Evolutionary conservation across 2,113 vertebrate species (phyloP).

Genomic region (Ciconia maguari): DNA sequence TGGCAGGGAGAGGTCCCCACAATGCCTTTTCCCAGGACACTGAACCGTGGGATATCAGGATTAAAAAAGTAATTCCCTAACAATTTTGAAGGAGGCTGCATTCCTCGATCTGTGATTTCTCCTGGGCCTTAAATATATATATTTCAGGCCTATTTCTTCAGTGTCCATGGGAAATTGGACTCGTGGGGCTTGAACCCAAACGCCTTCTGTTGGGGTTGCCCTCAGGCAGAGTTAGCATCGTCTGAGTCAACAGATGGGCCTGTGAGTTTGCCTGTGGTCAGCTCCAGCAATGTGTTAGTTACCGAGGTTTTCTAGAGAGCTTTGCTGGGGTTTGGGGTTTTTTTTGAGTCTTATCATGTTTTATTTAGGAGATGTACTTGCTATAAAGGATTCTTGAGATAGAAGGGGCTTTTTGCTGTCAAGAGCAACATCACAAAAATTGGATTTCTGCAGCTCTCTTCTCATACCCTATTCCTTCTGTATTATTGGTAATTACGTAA

Average conservation of each 20-base stretch:
- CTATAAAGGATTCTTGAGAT: neutral
- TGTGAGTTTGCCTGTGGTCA: neutral
- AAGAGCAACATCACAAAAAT: neutral
- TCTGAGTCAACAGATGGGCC: neutral
- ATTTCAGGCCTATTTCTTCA: neutral
- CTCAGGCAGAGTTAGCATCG: neutral
- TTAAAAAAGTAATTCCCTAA: neutral
- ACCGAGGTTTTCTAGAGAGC: neutral
- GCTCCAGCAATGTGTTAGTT: neutral
- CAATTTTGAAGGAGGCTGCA: neutral
- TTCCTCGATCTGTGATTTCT: neutral
- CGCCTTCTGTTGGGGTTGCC: neutral
- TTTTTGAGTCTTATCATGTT: neutral
- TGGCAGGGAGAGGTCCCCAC: neutral
- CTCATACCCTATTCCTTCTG: slow-evolving; percentile 17
- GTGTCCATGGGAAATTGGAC: neutral
- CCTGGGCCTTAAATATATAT: neutral
- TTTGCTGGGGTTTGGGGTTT: neutral
- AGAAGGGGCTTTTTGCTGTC: neutral
- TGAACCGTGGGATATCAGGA: neutral
- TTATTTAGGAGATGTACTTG: neutral
- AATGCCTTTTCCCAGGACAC: neutral
- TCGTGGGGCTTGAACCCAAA: neutral
- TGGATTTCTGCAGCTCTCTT: neutral
- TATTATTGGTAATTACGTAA: neutral